Evolutionary conservation across 2,113 vertebrate genomes (phyloP).

Genomic region (Chlorodrepanis virens): DNA sequence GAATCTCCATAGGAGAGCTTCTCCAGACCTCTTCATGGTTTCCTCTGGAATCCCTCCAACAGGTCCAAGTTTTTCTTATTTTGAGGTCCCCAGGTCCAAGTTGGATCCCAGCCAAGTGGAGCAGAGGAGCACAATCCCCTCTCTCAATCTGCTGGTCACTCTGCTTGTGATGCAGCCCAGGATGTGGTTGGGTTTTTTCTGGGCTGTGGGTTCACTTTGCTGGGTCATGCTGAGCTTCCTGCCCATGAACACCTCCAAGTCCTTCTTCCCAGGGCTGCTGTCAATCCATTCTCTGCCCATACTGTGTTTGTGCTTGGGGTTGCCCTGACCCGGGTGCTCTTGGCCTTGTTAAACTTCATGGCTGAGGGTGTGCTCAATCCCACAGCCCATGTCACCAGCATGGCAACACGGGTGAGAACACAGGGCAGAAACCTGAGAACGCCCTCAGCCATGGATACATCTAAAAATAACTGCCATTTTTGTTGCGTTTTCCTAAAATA

Average conservation of each 20-base stretch:
- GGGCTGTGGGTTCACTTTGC: neutral
- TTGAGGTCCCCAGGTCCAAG: neutral
- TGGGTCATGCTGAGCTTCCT: neutral
- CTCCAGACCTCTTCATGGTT: neutral
- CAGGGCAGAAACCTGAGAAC: neutral
- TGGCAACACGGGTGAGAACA: neutral
- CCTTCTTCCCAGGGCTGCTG: neutral
- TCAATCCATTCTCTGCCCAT: neutral
- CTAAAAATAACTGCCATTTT: neutral
- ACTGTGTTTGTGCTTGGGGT: neutral
- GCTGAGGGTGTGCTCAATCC: neutral
- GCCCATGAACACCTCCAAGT: neutral
- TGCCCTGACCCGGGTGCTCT: neutral
- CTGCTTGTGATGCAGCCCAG: neutral
- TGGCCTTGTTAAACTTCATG: neutral
- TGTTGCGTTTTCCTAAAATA: neutral
- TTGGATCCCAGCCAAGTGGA: fast-evolving
- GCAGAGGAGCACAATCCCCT: neutral
- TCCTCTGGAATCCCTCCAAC: neutral
- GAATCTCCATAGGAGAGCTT: neutral
- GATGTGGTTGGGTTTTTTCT: neutral
- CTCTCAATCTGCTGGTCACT: neutral
- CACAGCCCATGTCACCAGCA: neutral
- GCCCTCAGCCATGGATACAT: neutral
- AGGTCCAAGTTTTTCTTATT: neutral